Percentiles rank a stretch among this genome's conserved stretches.
These are phyloP conservation scores for Cynopterus brachyotis DNA, from an alignment of 2,113 vertebrate genomes.

Conservation along the genomic window DNA sequence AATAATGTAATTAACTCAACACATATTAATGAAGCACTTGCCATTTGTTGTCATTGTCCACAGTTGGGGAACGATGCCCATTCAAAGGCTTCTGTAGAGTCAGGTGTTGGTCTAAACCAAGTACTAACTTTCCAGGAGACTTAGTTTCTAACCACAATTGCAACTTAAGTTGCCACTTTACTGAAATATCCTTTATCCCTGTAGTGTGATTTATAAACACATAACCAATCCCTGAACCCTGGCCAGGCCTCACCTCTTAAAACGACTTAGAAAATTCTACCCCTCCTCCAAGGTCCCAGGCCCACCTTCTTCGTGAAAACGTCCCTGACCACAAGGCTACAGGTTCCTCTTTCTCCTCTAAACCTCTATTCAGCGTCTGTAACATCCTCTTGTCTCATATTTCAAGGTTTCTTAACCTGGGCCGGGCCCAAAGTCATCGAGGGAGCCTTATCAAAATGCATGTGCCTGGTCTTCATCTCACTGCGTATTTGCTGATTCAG, in stretches of 20 bases:
- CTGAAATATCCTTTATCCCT: background rate
- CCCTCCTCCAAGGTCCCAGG: background rate
- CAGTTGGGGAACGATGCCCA: background rate
- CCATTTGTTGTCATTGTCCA: background rate
- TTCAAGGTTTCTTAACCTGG: background rate
- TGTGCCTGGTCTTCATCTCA: background rate
- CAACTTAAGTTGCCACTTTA: background rate
- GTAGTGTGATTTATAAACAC: background rate
- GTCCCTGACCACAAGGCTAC: background rate
- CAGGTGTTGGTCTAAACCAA: background rate
- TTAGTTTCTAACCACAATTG: background rate
- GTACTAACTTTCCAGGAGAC: background rate
- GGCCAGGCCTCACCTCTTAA: background rate
- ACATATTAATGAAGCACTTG: conserved; percentile 38
- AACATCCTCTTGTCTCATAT: background rate
- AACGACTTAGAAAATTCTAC: background rate
- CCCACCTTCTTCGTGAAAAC: background rate
- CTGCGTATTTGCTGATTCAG: background rate
- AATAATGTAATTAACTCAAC: conserved; percentile 55
- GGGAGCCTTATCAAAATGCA: background rate
- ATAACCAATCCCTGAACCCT: background rate
- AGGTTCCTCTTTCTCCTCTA: background rate
- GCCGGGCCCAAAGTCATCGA: background rate
- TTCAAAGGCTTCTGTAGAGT: background rate
- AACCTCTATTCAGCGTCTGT: background rate